These are phyloP conservation scores for Myocastor coypus DNA, from an alignment of 2,113 vertebrate species.

Conservation along the genomic window DNA sequence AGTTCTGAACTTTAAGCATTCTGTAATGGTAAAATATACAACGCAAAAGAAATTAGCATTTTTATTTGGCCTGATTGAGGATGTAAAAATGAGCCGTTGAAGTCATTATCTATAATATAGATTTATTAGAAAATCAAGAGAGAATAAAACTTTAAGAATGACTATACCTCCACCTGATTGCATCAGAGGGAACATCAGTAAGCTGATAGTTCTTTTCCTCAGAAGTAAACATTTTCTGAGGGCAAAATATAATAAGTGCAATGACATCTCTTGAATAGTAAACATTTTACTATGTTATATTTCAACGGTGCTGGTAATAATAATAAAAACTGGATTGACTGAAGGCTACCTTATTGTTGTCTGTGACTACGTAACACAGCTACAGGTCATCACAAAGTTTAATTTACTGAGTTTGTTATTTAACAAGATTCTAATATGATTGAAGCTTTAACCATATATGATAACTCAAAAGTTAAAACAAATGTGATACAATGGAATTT, in stretches of 20 bases:
- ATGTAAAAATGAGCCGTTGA: slow-evolving; percentile 6
- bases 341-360: background rate
- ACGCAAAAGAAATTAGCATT: slow-evolving; percentile 9
- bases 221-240: slow-evolving; percentile 25
- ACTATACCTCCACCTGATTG: background rate
- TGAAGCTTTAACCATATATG: background rate
- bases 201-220: slow-evolving; percentile 4
- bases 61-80: background rate
- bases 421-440: background rate
- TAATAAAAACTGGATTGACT: background rate
- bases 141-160: background rate
- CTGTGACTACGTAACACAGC: background rate
- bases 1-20: background rate
- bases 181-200: background rate
- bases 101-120: background rate
- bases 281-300: slow-evolving; percentile 39
- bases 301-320: background rate
- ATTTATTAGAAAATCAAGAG: slow-evolving; percentile 22
- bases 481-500: background rate
- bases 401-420: background rate
- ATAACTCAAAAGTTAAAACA: background rate
- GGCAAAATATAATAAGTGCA: background rate
- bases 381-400: background rate
- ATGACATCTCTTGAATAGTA: background rate
- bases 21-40: slow-evolving; percentile 7